A percentile compares a stretch with the other conserved stretches of the same genome.
Conservation (phyloP, 2,113 vertebrate genomes). For the Planiliza haematocheilus region DNA sequence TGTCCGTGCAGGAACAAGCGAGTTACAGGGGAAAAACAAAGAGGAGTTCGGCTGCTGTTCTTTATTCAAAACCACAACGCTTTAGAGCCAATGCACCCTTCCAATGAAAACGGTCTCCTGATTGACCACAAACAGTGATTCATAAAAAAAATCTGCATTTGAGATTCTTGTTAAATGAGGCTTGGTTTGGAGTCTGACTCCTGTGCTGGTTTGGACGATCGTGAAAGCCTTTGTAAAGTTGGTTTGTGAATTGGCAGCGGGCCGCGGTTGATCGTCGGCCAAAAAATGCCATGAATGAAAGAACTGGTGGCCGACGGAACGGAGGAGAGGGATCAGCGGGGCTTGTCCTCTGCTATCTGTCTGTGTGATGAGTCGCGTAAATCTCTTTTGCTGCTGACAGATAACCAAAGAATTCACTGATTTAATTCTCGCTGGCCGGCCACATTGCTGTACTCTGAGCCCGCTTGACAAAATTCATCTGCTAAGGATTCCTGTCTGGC, state of each 20-base stretch:
- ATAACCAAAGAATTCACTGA: slow-evolving; percentile 58
- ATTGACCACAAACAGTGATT: slow-evolving; percentile 58
- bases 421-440: slow-evolving; percentile 46
- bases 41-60: slow-evolving; percentile 54
- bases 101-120: slow-evolving; percentile 46
- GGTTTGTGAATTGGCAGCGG: slow-evolving; percentile 54
- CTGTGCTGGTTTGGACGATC: slow-evolving; percentile 28
- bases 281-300: slow-evolving; percentile 65
- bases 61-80: slow-evolving; percentile 68
- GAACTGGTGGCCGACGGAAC: slow-evolving; percentile 39
- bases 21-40: slow-evolving; percentile 66
- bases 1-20: slow-evolving; percentile 55
- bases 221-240: slow-evolving; percentile 50
- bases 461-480: slow-evolving; percentile 40
- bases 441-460: slow-evolving; percentile 36
- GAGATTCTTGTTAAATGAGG: slow-evolving; percentile 66
- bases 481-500: slow-evolving; percentile 18
- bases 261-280: slow-evolving; percentile 45
- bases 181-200: slow-evolving; percentile 49
- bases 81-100: slow-evolving; percentile 36
- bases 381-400: slow-evolving; percentile 53
- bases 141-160: slow-evolving; percentile 48
- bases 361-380: slow-evolving; percentile 28
- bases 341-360: slow-evolving; percentile 44
- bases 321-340: slow-evolving; percentile 43